Evolutionary conservation across 2,797 vertebrate genomes (phyloP).

Genomic region (Notolabrus celidotus): DNA sequence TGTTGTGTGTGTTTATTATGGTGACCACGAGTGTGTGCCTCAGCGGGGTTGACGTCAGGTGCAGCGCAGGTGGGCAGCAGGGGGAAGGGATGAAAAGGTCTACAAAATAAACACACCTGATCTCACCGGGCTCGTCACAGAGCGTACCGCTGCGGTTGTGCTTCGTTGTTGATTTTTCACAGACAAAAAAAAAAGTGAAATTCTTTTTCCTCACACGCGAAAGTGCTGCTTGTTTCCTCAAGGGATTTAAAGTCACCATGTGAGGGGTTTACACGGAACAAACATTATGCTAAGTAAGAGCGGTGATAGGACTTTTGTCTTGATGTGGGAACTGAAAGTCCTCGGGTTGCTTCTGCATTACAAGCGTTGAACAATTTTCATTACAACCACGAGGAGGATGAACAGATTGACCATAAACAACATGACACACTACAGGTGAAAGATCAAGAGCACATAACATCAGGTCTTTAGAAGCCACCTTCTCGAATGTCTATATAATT

Average conservation of each 20-base stretch:
- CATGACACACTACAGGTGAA: no score
- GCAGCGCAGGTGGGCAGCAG: constrained; percentile 73
- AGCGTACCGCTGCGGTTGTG: constrained; percentile 25
- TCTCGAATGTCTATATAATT: no score
- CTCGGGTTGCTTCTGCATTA: no score
- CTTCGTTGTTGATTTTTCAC: constrained; percentile 13
- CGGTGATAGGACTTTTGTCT: background rate
- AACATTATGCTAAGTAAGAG: background rate
- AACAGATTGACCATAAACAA: no score
- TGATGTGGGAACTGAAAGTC: background rate
- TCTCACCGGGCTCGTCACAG: constrained; percentile 48
- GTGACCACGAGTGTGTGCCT: constrained; percentile 45
- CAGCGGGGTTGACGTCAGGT: constrained; percentile 68
- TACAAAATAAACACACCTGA: constrained; percentile 77
- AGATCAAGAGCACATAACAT: no score
- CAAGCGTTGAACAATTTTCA: no score
- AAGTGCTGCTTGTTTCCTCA: background rate
- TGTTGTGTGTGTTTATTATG: constrained; percentile 29
- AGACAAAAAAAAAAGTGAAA: background rate
- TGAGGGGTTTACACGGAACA: background rate
- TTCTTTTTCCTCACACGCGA: background rate
- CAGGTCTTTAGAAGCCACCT: no score
- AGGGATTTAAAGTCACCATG: background rate
- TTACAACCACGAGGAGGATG: no score
- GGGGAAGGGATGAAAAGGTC: constrained; percentile 69